Evolutionary conservation across 2,888 invertebrate genomes (phyloP).

Genomic region (Cantharis nigra): DNA sequence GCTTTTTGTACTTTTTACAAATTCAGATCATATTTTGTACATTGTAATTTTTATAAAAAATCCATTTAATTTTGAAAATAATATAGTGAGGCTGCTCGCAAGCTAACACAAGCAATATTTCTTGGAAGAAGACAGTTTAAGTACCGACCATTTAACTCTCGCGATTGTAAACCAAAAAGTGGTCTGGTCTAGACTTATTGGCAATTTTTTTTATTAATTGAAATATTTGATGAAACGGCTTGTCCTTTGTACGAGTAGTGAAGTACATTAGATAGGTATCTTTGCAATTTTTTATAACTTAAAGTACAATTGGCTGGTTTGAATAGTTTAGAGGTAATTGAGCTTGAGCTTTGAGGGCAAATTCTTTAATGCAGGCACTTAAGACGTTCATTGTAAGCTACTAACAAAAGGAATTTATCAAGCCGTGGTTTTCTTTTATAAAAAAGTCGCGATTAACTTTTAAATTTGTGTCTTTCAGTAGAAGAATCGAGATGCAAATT

Average conservation of each 20-base stretch:
- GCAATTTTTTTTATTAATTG: slow-evolving; percentile 15
- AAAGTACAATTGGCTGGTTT: neutral
- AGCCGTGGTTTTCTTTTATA: neutral
- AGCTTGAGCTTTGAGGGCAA: neutral
- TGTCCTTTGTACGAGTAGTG: neutral
- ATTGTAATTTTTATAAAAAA: neutral
- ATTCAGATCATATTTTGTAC: neutral
- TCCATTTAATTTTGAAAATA: slow-evolving; percentile 7
- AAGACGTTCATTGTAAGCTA: neutral
- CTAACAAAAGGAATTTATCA: neutral
- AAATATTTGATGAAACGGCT: slow-evolving; percentile 1
- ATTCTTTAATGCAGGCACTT: neutral
- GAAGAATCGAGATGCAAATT: neutral
- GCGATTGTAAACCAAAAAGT: slow-evolving; percentile 13
- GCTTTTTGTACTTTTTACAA: neutral
- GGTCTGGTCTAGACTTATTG: slow-evolving; percentile 12
- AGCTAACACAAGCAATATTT: slow-evolving; percentile 13
- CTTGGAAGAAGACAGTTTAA: slow-evolving; percentile 14
- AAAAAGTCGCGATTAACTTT: neutral
- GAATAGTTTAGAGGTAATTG: slow-evolving; percentile 4
- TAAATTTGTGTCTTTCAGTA: neutral
- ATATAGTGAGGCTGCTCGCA: slow-evolving; percentile 5
- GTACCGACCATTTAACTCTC: slow-evolving; percentile 13
- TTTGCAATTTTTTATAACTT: neutral
- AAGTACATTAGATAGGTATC: neutral